phyloP scores from a whole-genome alignment of 2,888 invertebrate species.

The Anticlea derivata region DNA sequence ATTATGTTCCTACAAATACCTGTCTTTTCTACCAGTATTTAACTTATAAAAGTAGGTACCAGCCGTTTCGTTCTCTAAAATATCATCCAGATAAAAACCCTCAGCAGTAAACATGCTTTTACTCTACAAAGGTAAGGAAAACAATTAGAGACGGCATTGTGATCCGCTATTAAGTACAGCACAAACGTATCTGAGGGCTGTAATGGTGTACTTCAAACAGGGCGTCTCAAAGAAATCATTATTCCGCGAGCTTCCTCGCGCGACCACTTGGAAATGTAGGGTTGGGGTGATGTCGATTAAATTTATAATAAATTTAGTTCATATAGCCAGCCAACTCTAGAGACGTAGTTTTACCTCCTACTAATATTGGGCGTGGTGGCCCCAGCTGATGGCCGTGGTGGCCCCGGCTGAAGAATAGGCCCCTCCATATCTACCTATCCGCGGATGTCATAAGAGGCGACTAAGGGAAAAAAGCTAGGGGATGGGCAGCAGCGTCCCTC shows the following conservation, averaged over 20 bases:
- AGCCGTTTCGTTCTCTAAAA: constrained; percentile 1
- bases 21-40: not conserved
- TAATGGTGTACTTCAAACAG: constrained; percentile 80
- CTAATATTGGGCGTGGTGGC: no score
- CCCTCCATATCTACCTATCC: no score
- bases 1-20: no score
- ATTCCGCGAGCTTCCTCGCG: constrained; percentile 79
- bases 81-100: constrained; percentile 21
- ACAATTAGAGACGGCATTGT: constrained; percentile 76
- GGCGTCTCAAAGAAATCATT: constrained; percentile 82
- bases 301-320: no score
- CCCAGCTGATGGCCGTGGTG: no score
- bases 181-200: constrained; percentile 76
- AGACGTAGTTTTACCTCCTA: no score
- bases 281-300: constrained; percentile 24
- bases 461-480: no score
- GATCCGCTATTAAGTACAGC: constrained; percentile 75
- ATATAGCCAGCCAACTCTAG: no score
- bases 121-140: constrained; percentile 72
- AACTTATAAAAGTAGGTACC: constrained; percentile 1
- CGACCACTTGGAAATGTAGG: constrained; percentile 77
- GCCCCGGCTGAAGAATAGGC: no score
- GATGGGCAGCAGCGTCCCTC: no score
- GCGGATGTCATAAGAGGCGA: no score
- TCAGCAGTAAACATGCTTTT: constrained; percentile 48